Evolutionary conservation across 35 echinoderm and acorn worm genomes (phyloP).

Genomic region (Apostichopus californicus): DNA sequence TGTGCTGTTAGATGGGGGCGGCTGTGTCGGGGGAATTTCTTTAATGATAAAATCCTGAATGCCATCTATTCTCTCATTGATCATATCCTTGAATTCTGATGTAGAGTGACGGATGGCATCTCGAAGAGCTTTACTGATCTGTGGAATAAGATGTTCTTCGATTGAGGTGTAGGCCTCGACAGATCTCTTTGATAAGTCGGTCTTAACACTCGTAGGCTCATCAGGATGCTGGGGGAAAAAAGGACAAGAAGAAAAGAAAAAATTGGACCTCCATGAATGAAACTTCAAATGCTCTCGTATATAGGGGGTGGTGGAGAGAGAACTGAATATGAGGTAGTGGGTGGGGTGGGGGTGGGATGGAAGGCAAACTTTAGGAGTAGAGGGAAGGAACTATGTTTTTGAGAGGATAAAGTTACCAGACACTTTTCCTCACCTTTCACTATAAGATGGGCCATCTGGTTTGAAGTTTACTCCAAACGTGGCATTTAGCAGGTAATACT

Average conservation of each 20-base stretch:
- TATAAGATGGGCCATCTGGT: too few species aligned
- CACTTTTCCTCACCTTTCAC: too few species aligned
- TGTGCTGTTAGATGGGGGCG: neutral
- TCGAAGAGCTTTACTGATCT: neutral
- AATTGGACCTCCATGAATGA: neutral
- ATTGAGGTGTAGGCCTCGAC: neutral
- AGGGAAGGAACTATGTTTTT: too few species aligned
- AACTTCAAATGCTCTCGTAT: too few species aligned
- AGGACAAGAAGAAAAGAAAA: neutral
- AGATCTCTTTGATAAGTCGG: neutral
- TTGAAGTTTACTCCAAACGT: too few species aligned
- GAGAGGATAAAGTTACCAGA: too few species aligned
- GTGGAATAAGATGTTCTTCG: constrained; percentile 10
- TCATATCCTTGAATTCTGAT: neutral
- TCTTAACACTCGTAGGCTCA: neutral
- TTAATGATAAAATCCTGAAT: neutral
- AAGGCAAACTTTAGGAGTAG: too few species aligned
- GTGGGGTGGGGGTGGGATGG: too few species aligned
- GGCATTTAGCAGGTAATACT: too few species aligned
- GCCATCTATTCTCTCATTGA: neutral
- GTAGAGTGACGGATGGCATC: constrained; percentile 6
- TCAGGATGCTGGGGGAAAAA: neutral
- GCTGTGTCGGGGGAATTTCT: neutral
- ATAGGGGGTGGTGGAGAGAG: too few species aligned
- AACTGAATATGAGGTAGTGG: too few species aligned